Evolutionary conservation across 1,140 invertebrate genomes (phyloP).

Genomic region (Ceratina japonica): DNA sequence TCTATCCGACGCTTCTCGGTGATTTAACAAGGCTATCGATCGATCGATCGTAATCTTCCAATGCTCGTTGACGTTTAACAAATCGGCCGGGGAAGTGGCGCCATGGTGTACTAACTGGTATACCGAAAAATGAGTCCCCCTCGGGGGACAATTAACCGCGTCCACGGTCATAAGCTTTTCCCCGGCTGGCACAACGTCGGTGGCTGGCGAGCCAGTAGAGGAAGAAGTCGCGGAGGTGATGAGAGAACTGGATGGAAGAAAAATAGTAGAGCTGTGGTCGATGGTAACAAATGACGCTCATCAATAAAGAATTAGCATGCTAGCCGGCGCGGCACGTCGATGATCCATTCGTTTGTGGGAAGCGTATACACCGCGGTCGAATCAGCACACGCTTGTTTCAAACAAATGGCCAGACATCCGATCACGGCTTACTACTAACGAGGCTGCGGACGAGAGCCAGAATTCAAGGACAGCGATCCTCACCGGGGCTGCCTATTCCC

Average conservation of each 20-base stretch:
- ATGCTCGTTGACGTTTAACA: constrained; percentile 57
- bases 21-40: constrained; percentile 61
- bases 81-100: constrained; percentile 56
- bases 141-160: constrained; percentile 69
- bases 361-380: constrained; percentile 25
- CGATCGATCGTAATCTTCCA: constrained; percentile 50
- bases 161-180: constrained; percentile 54
- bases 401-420: constrained; percentile 40
- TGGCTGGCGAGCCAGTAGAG: constrained; percentile 47
- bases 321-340: background rate
- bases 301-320: constrained; percentile 70
- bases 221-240: constrained; percentile 45
- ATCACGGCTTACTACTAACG: constrained; percentile 25
- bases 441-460: constrained; percentile 38
- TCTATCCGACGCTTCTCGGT: background rate
- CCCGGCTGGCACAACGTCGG: constrained; percentile 59
- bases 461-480: constrained; percentile 26
- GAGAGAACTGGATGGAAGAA: constrained; percentile 25
- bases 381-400: constrained; percentile 52
- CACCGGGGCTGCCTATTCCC: background rate
- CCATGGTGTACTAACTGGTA: constrained; percentile 40
- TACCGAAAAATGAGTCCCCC: constrained; percentile 68
- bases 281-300: constrained; percentile 71
- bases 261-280: constrained; percentile 43
- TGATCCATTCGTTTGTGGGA: constrained; percentile 41